Percentiles rank a stretch among this genome's conserved stretches.
phyloP scores from a whole-genome alignment of 2,888 invertebrate species.

The Balanococcus diminutus region DNA sequence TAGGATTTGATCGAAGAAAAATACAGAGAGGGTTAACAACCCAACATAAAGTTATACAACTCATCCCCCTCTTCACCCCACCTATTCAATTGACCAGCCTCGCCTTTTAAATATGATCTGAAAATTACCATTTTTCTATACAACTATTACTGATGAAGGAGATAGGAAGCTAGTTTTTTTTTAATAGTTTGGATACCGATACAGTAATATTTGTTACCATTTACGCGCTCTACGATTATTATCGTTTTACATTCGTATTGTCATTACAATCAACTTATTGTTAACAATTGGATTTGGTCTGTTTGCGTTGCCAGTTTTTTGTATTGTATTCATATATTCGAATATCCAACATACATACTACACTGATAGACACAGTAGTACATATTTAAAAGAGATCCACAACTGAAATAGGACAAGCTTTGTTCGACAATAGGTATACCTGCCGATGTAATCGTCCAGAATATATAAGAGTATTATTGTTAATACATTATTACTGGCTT shows the following conservation, averaged over 20 bases:
- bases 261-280: slow-evolving; percentile 53
- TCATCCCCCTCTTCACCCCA: neutral
- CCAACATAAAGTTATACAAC: neutral
- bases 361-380: slow-evolving; percentile 11
- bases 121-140: slow-evolving; percentile 7
- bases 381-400: slow-evolving; percentile 22
- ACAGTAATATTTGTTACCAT: slow-evolving; percentile 27
- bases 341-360: slow-evolving; percentile 7
- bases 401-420: slow-evolving; percentile 26
- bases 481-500: neutral
- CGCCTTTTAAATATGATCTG: neutral
- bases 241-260: slow-evolving; percentile 53
- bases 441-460: slow-evolving; percentile 14
- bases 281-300: slow-evolving; percentile 55
- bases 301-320: slow-evolving; percentile 43
- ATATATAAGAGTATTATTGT: slow-evolving; percentile 27
- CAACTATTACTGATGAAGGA: neutral
- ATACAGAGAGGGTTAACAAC: neutral
- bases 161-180: neutral
- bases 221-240: slow-evolving; percentile 47
- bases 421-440: slow-evolving; percentile 6
- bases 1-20: neutral
- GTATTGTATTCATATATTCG: slow-evolving; percentile 29
- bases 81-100: neutral
- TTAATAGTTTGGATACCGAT: neutral